Percentiles rank a stretch among this genome's conserved stretches.
Evolutionary conservation across 2,888 invertebrate genomes (phyloP).

Genomic region (Lepidochitona cinerea): DNA sequence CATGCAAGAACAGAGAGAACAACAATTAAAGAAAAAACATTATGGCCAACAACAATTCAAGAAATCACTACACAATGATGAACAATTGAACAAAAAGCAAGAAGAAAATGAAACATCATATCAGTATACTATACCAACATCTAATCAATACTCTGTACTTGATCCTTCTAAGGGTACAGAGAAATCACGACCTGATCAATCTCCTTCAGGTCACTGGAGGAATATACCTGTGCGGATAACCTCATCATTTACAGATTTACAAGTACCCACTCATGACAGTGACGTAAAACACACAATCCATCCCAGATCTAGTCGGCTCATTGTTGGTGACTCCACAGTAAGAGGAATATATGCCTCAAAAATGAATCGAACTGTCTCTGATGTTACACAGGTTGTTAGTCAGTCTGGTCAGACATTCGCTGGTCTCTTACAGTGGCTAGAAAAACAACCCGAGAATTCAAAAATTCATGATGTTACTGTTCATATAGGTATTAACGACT

Average conservation of each 20-base stretch:
- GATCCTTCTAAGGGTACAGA: neutral
- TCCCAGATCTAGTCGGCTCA: neutral
- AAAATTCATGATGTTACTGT: neutral
- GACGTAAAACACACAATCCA: neutral
- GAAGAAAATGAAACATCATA: neutral
- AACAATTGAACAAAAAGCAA: too few relatives aligned
- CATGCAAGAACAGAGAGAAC: too few relatives aligned
- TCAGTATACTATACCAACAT: neutral
- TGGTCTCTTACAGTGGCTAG: neutral
- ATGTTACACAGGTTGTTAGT: neutral
- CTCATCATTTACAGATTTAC: too few relatives aligned
- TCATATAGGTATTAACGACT: slow-evolving; percentile 2
- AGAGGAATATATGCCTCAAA: neutral
- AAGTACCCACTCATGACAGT: neutral
- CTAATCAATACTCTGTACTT: neutral
- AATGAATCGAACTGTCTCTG: neutral
- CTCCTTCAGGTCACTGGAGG: neutral
- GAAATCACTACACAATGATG: too few relatives aligned
- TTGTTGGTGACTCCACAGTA: slow-evolving; percentile 1
- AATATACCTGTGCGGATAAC: neutral
- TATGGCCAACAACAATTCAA: too few relatives aligned
- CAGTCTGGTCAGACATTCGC: neutral
- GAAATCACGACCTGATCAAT: neutral
- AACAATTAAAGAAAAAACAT: too few relatives aligned
- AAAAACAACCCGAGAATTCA: neutral